Percentiles rank a stretch among this genome's conserved stretches.
phyloP scores from a whole-genome alignment of 2,113 vertebrate genomes.

The Rhabdomys dilectus region DNA sequence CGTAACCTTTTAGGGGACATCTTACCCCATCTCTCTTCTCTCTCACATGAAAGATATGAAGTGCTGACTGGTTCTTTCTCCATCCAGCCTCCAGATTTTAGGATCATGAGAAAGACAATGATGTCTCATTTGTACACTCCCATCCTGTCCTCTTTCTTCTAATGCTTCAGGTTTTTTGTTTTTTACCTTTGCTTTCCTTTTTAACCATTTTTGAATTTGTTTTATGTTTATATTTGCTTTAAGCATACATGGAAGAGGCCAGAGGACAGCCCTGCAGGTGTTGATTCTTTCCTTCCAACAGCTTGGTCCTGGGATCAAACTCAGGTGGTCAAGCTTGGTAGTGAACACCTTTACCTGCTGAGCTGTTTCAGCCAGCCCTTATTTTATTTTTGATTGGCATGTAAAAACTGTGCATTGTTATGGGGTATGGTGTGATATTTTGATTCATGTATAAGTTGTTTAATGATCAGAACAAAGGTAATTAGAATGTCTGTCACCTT shows the following conservation, averaged over 20 bases:
- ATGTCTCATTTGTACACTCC: neutral
- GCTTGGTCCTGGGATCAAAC: neutral
- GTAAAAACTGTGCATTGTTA: neutral
- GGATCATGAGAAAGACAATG: neutral
- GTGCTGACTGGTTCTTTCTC: neutral
- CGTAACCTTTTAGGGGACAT: neutral
- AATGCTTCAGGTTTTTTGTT: neutral
- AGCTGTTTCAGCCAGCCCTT: too few species aligned
- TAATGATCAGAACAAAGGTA: neutral
- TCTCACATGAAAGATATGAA: neutral
- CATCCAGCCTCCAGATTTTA: neutral
- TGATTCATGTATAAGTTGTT: neutral
- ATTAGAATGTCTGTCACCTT: neutral
- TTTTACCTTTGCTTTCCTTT: neutral
- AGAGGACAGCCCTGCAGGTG: too few species aligned
- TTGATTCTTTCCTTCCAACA: neutral
- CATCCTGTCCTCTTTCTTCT: neutral
- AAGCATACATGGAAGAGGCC: too few species aligned
- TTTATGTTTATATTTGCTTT: neutral
- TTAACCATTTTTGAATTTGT: neutral
- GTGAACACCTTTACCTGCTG: neutral
- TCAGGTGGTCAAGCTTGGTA: neutral
- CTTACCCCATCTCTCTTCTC: neutral
- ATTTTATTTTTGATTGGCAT: neutral
- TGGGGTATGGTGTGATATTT: neutral